Evolutionary conservation across 2,797 vertebrate genomes (phyloP), one percentile per base, ranked within the genome.

Genomic region (Gouania willdenowi): DNA sequence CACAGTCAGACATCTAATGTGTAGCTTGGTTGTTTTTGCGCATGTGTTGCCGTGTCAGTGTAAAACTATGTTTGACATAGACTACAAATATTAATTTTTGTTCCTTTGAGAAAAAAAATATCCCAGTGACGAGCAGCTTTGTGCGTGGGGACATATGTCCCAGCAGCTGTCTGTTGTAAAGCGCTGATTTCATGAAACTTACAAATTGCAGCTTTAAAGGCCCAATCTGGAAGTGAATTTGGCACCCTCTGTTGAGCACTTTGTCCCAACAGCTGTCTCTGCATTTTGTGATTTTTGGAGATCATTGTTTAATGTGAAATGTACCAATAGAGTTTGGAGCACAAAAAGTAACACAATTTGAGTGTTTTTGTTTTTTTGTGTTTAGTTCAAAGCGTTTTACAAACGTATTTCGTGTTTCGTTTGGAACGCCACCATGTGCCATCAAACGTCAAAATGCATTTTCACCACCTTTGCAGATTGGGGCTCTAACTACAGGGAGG

Each of bases 161-260:
- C 31, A 7, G 49, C 75, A 75, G 64, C 75, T 69, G 70, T 65
- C 68, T 66, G 38, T 74, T 69, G 72, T 66, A 37, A 77, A 75
- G 64, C 57, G 9, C 44, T 42, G 55, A 62, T 79, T 81, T 77
- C 66, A 73, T 65, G 64, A 83, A 81, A 79, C 74, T 74, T 84
- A 83, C 82, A 84, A 84, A 84, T 66, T 82, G 84, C 80, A 83
- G 84, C 84, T 86, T 84, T 86, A 77, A 70, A 76, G 67, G 50
- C 74, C 82, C 79, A 83, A 80, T 83, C 84, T 84, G 82, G 84
- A 84, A 81, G 64, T 68, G 53, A 46, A 66, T 54, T 68, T 60
- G 70, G 55, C 66, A 48, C 50, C 41, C 51, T 14, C 38, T 64
- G 58, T 57, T 26, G 26, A 69, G 55, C 56, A 14, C 48, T 20